These are phyloP conservation scores for Pelecanoides urinatrix DNA, from an alignment of 2,113 vertebrate genomes.

Conservation along the genomic window DNA sequence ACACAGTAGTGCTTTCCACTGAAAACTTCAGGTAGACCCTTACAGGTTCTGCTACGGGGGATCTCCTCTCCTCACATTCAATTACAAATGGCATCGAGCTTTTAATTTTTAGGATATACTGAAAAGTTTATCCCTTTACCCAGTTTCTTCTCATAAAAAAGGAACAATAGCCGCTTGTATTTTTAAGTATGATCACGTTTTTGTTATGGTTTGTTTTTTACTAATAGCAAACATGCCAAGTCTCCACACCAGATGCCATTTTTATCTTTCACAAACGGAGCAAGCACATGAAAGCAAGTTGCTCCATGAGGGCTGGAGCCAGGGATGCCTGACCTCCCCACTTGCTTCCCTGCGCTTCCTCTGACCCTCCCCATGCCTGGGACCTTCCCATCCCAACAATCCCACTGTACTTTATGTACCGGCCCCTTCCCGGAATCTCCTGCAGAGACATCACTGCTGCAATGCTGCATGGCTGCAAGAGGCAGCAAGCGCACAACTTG, in stretches of 20 bases:
- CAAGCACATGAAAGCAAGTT: not conserved
- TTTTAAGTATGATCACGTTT: not conserved
- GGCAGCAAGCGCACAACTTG: not conserved
- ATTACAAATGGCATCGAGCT: not conserved
- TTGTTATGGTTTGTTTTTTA: not conserved
- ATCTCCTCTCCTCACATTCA: not conserved
- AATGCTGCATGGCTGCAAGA: not conserved
- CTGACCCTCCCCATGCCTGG: not conserved
- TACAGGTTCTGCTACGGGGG: not conserved
- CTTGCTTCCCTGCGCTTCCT: not conserved
- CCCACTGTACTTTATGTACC: not conserved
- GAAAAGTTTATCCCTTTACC: not conserved
- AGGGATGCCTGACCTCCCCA: accelerated
- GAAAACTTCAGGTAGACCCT: not conserved
- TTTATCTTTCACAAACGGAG: not conserved
- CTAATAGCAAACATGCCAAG: not conserved
- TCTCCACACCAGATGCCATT: not conserved
- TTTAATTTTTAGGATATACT: not conserved
- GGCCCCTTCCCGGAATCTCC: not conserved
- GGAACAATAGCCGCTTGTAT: not conserved
- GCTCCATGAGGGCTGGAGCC: not conserved
- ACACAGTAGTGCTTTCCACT: not conserved
- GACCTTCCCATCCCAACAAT: not conserved
- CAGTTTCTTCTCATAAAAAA: not conserved
- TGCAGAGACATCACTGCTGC: not conserved